These are phyloP conservation scores for Rhegmatorhina hoffmannsi DNA, from an alignment of 2,113 vertebrate species.

Conservation along the genomic window DNA sequence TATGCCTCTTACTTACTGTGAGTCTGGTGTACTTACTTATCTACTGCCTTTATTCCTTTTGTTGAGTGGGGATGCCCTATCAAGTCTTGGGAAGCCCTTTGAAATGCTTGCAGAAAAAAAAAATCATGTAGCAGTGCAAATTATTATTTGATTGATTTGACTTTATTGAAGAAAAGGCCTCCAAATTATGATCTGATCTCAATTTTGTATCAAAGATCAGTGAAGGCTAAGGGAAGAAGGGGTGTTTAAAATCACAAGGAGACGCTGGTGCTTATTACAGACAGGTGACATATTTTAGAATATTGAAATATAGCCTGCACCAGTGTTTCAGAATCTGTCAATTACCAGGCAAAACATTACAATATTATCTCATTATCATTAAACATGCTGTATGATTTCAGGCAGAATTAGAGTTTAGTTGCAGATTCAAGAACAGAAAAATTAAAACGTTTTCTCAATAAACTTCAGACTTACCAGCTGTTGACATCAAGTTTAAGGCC, in stretches of 20 bases:
- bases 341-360: neutral
- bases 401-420: neutral
- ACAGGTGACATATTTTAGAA: neutral
- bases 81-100: neutral
- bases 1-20: neutral
- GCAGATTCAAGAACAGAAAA: neutral
- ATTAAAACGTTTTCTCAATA: neutral
- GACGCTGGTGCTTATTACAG: neutral
- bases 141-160: neutral
- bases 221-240: neutral
- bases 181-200: neutral
- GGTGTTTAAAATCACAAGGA: neutral
- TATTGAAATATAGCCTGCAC: neutral
- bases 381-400: neutral
- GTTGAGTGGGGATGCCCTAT: neutral
- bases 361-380: neutral
- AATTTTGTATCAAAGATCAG: neutral
- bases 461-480: neutral
- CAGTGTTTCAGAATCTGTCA: neutral
- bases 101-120: neutral
- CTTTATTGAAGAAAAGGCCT: neutral
- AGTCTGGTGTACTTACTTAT: neutral
- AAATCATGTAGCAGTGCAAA: neutral
- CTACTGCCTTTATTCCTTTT: neutral
- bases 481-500: neutral